Conservation (phyloP, 2,888 invertebrate species). For the Temnothorax unifasciatus region DNA sequence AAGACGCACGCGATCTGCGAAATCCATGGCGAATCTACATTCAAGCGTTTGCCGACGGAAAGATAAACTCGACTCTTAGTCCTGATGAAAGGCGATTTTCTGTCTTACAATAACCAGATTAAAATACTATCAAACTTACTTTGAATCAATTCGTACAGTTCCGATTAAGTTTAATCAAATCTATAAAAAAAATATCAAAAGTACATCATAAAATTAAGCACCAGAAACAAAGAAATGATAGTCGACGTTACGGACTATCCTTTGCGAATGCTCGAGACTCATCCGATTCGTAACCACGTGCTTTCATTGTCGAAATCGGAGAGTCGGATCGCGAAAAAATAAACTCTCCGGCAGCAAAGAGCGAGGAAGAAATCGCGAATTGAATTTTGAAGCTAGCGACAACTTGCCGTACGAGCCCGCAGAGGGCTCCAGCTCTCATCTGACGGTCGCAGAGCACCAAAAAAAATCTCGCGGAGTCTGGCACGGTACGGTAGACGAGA, state of each 20-base stretch:
- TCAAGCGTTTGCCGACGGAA: slow-evolving; percentile 25
- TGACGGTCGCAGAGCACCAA: slow-evolving; percentile 65
- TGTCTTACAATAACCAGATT: slow-evolving; percentile 1
- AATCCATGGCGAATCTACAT: not conserved
- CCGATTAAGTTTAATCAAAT: not conserved
- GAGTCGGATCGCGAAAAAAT: not conserved
- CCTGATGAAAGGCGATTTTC: not conserved
- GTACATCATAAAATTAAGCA: not conserved
- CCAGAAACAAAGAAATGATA: not conserved
- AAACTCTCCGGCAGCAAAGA: slow-evolving; percentile 7
- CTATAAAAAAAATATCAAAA: not conserved
- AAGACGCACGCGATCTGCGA: not conserved
- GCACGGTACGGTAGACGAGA: slow-evolving; percentile 59
- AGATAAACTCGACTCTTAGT: not conserved
- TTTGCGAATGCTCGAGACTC: not conserved
- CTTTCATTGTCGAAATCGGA: not conserved
- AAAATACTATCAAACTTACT: not conserved
- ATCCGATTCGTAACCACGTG: not conserved
- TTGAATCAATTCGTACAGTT: not conserved
- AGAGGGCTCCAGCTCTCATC: slow-evolving; percentile 85
- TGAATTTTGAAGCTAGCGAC: slow-evolving; percentile 37
- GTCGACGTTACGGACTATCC: too few species aligned
- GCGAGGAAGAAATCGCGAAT: slow-evolving; percentile 23
- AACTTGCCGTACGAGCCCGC: slow-evolving; percentile 64
- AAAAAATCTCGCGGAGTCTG: slow-evolving; percentile 73